Evolutionary conservation across 1,140 invertebrate genomes (phyloP).

Genomic region (Trichoplusia ni): DNA sequence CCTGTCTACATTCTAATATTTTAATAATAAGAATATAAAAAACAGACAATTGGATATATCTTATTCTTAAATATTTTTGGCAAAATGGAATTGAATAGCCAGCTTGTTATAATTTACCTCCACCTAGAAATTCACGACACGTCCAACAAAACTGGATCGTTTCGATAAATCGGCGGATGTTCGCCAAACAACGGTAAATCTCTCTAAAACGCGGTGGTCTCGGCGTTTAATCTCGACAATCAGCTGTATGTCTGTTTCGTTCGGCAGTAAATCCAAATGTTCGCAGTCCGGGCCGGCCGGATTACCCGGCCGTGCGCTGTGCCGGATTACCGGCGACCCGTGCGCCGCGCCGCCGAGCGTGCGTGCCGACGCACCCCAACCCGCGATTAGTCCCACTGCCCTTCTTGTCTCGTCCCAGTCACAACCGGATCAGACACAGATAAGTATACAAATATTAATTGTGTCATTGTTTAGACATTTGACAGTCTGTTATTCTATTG

Average conservation of each 20-base stretch:
- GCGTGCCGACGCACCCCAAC: conserved; percentile 65
- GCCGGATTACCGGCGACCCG: no score
- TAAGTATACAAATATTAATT: conserved; percentile 63
- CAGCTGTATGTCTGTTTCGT: conserved; percentile 69
- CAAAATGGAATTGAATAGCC: no score
- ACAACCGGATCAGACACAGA: conserved; percentile 60
- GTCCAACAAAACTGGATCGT: neutral
- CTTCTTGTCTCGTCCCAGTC: conserved; percentile 57
- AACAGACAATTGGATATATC: no score
- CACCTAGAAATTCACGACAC: conserved; percentile 31
- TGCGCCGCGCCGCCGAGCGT: conserved; percentile 55
- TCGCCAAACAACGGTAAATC: conserved; percentile 52
- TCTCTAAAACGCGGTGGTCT: conserved; percentile 54
- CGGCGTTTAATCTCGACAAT: conserved; percentile 74
- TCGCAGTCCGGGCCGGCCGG: conserved; percentile 47
- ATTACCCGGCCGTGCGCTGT: conserved; percentile 64
- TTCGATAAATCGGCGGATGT: conserved; percentile 32
- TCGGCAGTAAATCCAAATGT: conserved; percentile 63
- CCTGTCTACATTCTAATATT: no score
- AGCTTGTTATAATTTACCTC: no score
- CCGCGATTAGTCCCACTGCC: conserved; percentile 72
- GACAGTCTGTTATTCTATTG: conserved; percentile 14
- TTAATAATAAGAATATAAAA: no score
- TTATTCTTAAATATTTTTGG: no score
- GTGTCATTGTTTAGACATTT: conserved; percentile 33